Conservation (phyloP, 2,888 invertebrate genomes). For the Schizaphis graminum region DNA sequence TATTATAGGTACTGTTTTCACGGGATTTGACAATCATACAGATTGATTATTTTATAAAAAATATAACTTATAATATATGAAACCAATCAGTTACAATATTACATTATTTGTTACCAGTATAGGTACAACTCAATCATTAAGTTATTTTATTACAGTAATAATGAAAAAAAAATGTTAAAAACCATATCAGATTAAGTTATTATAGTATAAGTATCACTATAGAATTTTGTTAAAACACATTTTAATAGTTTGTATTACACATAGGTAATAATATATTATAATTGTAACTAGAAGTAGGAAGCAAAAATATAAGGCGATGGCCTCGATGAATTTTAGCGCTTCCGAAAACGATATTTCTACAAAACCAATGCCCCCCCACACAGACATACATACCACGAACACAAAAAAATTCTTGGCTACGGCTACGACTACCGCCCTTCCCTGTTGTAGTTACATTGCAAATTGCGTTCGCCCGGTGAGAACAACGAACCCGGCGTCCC, state of each 20-base stretch:
- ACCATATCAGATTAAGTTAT: background rate
- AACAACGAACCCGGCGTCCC: slow-evolving; percentile 10
- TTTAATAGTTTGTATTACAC: background rate
- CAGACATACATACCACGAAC: background rate
- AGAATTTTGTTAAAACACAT: background rate
- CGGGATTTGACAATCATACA: background rate
- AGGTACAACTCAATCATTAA: background rate
- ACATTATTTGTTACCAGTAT: background rate
- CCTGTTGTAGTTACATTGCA: background rate
- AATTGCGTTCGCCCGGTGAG: background rate
- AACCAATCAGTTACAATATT: background rate
- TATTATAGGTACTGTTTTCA: background rate
- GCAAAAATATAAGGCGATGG: background rate
- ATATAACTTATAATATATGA: background rate
- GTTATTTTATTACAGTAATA: background rate
- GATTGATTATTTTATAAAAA: background rate
- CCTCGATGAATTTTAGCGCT: background rate
- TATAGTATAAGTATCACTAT: background rate
- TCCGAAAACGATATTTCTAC: background rate
- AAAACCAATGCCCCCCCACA: background rate
- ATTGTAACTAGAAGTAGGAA: background rate
- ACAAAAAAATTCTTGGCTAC: slow-evolving; percentile 7
- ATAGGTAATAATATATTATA: background rate
- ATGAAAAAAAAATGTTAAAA: background rate
- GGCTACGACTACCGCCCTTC: background rate